These are phyloP conservation scores for Xyliphius kryptos DNA, from an alignment of 2,113 vertebrate genomes.

Conservation along the genomic window DNA sequence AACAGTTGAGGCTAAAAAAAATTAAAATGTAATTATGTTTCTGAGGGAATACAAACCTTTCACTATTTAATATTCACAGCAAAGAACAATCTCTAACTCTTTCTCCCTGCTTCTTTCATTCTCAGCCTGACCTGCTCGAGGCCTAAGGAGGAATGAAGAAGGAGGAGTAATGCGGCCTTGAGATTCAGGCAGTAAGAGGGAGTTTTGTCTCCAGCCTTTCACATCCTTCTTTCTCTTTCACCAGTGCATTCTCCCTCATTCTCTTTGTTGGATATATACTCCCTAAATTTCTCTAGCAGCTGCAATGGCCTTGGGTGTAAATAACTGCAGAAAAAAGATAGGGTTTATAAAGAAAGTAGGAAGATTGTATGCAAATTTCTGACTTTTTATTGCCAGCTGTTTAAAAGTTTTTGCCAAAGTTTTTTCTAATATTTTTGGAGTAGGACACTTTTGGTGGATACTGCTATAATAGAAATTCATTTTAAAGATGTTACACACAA, in stretches of 20 bases:
- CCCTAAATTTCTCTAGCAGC: slow-evolving; percentile 50
- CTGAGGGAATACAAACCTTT: not conserved
- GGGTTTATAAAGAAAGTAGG: not conserved
- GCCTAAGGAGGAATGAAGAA: slow-evolving; percentile 33
- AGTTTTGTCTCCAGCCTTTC: slow-evolving; percentile 30
- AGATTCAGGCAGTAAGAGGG: slow-evolving; percentile 50
- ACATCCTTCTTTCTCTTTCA: slow-evolving; percentile 36
- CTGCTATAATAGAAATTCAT: no score
- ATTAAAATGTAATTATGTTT: no score
- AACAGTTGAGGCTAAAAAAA: no score
- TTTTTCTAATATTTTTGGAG: no score
- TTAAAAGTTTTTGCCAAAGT: not conserved
- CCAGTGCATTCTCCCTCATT: slow-evolving; percentile 44
- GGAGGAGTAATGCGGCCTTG: slow-evolving; percentile 65
- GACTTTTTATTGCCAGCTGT: not conserved
- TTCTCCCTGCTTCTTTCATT: slow-evolving; percentile 5
- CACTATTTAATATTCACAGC: not conserved
- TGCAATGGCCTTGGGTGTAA: slow-evolving; percentile 49
- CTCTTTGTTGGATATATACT: slow-evolving; percentile 52
- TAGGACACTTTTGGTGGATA: no score
- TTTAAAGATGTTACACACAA: no score
- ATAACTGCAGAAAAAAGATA: slow-evolving; percentile 29
- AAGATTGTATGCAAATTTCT: not conserved
- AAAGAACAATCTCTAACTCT: slow-evolving; percentile 2
- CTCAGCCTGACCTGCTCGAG: slow-evolving; percentile 14